These are phyloP conservation scores for Thera obeliscata DNA, from an alignment of 2,888 invertebrate genomes.

Conservation along the genomic window DNA sequence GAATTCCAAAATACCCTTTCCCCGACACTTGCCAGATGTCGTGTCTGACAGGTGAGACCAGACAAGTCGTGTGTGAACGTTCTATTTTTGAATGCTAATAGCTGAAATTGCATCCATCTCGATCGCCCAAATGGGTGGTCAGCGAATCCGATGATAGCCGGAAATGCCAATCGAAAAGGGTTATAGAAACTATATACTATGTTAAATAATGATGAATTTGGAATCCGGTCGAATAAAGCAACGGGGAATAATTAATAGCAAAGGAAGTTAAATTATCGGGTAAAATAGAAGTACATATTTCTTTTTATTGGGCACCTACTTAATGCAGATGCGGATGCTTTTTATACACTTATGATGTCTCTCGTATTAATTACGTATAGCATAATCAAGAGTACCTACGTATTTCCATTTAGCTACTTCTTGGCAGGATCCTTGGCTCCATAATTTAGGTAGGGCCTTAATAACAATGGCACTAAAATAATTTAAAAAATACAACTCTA, in stretches of 20 bases:
- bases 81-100: constrained; percentile 56
- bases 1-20: constrained; percentile 22
- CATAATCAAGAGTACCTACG: too few species aligned
- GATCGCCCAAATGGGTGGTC: constrained; percentile 52
- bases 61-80: constrained; percentile 56
- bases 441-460: too few species aligned
- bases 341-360: too few species aligned
- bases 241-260: background rate
- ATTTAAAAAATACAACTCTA: too few species aligned
- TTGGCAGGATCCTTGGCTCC: too few species aligned
- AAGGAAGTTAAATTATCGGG: too few species aligned
- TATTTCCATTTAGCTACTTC: too few species aligned
- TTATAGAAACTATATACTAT: background rate
- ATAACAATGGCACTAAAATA: too few species aligned
- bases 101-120: constrained; percentile 46
- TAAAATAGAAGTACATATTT: too few species aligned
- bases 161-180: constrained; percentile 14
- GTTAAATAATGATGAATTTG: background rate
- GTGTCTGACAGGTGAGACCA: constrained; percentile 61
- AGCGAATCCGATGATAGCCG: constrained; percentile 24
- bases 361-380: too few species aligned
- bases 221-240: background rate
- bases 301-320: too few species aligned
- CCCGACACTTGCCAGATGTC: constrained; percentile 57
- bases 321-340: too few species aligned